phyloP scores from a whole-genome alignment of 2,113 vertebrate genomes.

The Orientallactaga bullata region DNA sequence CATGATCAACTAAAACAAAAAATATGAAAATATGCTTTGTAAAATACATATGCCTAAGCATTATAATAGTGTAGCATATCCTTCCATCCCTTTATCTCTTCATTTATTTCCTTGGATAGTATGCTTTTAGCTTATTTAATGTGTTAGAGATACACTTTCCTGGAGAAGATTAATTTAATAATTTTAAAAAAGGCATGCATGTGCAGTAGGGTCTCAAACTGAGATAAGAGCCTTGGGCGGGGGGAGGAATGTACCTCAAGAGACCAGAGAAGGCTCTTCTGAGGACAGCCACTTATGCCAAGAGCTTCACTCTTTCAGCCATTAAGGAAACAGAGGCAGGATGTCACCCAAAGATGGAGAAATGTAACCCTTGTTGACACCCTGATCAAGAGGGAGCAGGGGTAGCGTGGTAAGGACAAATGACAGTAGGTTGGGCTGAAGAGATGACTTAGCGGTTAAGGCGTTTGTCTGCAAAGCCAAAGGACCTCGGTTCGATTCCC shows the following conservation, averaged over 20 bases:
- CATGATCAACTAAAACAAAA: conserved; percentile 80
- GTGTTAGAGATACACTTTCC: rapidly evolving
- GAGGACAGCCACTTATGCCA: background rate
- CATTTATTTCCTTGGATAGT: background rate
- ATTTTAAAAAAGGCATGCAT: background rate
- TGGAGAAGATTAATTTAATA: background rate
- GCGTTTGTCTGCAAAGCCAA: too few relatives aligned
- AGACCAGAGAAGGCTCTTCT: background rate
- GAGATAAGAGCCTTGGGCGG: background rate
- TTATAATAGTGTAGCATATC: background rate
- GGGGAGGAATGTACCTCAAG: background rate
- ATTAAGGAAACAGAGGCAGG: background rate
- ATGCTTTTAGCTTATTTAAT: background rate
- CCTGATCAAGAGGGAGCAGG: background rate
- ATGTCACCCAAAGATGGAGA: too few relatives aligned
- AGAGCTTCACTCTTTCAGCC: too few relatives aligned
- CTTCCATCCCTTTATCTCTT: too few relatives aligned
- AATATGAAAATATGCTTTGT: conserved; percentile 77
- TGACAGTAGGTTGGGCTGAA: background rate
- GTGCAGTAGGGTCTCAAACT: background rate
- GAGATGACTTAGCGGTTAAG: too few relatives aligned
- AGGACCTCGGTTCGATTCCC: too few relatives aligned
- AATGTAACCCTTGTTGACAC: background rate
- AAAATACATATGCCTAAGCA: conserved; percentile 65
- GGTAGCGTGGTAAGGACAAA: background rate